Evolutionary conservation across 2,888 invertebrate genomes (phyloP), one percentile per base, ranked within the genome.

Genomic region (Standfussiana lucernea): DNA sequence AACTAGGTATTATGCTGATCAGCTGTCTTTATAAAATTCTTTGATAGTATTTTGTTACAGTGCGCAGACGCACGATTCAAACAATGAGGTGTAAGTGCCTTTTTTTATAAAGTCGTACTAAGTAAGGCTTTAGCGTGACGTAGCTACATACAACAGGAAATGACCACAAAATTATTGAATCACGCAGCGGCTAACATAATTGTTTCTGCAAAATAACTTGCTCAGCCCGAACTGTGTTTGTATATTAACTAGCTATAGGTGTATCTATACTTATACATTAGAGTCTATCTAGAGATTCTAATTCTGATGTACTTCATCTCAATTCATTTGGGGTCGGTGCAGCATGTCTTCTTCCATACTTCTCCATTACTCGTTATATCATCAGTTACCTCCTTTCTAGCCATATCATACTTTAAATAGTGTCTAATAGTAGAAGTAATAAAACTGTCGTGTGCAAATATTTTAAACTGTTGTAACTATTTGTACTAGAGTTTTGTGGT

Each of bases 11-110:
- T 70, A 59, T 35, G 6, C 37, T 59, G 72, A 85, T 83, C 82
- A 83, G 82, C 82, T 83, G 82, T 66, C 82, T 24, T 28, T 65
- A 47, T 65, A 3, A 37, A n/a, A 4, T 5, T 18, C 21, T 24
- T 62, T 28, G 35, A 35, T 10, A 18, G 5, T 56, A 15, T 28
- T 69, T 69, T 79, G 18, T 40, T 18, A 18, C 28, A 35, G 3
- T 61, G 69, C 69, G 70, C 40, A 61, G 69, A 61, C 79, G 77
- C 78, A 77, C 18, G 53, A 10, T 66, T 45, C 10, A 56, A 45
- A 32, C 0, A 45, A 45, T n/a, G 24, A 65, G 11, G n/a, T 73
- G 0, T n/a, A 32, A 1, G 13, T 11, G 2, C n/a, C n/a, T 28
- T 45, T 35, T 69, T 70, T 42, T 3, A 42, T 32, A 32, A 42